Conservation (phyloP, 2,888 invertebrate species). For the Rhagonycha fulva region DNA sequence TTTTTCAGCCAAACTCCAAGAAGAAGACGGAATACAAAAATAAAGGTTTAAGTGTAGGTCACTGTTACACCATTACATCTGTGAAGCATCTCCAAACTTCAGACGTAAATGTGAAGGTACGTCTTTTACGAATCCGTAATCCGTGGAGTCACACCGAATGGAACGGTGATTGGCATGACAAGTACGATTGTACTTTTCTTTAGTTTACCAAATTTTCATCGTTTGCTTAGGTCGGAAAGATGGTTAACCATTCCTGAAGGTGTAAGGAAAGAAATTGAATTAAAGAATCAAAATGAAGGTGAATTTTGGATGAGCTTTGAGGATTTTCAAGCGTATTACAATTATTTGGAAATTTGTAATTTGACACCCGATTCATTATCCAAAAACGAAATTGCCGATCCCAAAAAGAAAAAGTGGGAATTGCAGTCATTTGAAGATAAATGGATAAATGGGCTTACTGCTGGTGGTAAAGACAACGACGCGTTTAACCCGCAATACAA, state of each 20-base stretch:
- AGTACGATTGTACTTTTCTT: conserved; percentile 55
- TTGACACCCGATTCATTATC: conserved; percentile 91
- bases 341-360: conserved; percentile 90
- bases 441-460: conserved; percentile 90
- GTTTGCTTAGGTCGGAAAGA: conserved; percentile 73
- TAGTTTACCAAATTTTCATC: conserved; percentile 43
- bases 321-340: conserved; percentile 85
- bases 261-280: conserved; percentile 83
- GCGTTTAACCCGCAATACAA: conserved; percentile 91
- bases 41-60: conserved; percentile 87
- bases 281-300: conserved; percentile 90
- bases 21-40: too few relatives aligned
- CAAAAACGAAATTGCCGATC: conserved; percentile 67
- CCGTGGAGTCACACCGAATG: conserved; percentile 97
- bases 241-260: conserved; percentile 88
- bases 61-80: conserved; percentile 92
- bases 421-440: conserved; percentile 91
- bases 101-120: conserved; percentile 77
- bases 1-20: too few relatives aligned
- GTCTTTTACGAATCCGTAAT: conserved; percentile 83
- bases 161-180: conserved; percentile 94
- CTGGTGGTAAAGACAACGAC: conserved; percentile 95
- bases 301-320: conserved; percentile 98
- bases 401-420: conserved; percentile 87
- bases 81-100: conserved; percentile 80